Conservation (phyloP, 1,140 invertebrate species). For the Fopius arisanus region DNA sequence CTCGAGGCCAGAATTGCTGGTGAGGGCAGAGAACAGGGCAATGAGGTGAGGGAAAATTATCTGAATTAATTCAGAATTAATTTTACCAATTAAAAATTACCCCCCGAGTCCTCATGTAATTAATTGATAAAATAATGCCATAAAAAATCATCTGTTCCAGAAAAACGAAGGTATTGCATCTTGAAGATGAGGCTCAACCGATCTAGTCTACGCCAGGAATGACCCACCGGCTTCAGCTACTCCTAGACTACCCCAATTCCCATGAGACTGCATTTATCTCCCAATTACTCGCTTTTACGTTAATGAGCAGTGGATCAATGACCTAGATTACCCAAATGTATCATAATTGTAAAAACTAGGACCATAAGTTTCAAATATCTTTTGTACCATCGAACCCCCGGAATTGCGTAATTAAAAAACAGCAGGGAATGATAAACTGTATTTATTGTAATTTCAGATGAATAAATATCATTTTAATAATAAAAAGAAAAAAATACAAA, state of each 20-base stretch:
- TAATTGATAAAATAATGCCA: too few relatives aligned
- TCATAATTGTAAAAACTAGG: conserved; percentile 31
- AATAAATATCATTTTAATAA: conserved; percentile 39
- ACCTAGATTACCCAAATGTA: conserved; percentile 3
- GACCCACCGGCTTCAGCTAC: neutral
- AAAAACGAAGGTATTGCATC: neutral
- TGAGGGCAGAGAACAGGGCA: neutral
- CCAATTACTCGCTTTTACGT: neutral
- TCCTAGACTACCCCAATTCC: neutral
- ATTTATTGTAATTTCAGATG: conserved; percentile 33
- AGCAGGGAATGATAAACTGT: conserved; percentile 11
- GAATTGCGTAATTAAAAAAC: conserved; percentile 1
- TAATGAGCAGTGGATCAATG: neutral
- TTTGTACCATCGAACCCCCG: neutral
- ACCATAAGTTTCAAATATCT: neutral
- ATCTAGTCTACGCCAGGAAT: conserved; percentile 7
- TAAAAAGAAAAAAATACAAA: conserved; percentile 1
- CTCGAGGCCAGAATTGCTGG: neutral
- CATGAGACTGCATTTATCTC: conserved; percentile 4
- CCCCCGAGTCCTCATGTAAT: too few relatives aligned
- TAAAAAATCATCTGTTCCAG: neutral
- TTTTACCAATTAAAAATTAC: too few relatives aligned
- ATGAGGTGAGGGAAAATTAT: neutral
- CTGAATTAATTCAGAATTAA: too few relatives aligned
- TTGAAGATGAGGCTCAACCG: neutral